Conservation (phyloP, 2,113 vertebrate genomes). For the Pelobates fuscus region DNA sequence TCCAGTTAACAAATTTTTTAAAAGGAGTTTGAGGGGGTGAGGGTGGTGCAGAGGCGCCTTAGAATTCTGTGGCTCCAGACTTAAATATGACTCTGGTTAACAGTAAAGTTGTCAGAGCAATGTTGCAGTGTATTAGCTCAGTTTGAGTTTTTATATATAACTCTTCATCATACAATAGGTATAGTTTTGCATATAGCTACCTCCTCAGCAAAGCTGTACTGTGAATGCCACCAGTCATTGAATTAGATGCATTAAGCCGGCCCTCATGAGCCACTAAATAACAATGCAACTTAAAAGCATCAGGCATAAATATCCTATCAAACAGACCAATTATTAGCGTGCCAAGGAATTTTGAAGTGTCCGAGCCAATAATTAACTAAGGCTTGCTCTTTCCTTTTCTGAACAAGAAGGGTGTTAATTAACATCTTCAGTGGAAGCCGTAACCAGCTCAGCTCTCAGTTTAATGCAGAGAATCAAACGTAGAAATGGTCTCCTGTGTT, state of each 20-base stretch:
- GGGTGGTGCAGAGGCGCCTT: too few species aligned
- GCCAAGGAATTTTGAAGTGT: constrained; percentile 45
- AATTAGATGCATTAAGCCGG: not conserved
- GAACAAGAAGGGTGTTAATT: constrained; percentile 32
- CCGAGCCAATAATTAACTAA: constrained; percentile 48
- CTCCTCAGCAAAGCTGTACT: not conserved
- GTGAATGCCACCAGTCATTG: not conserved
- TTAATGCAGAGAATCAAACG: constrained; percentile 41
- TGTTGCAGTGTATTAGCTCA: not conserved
- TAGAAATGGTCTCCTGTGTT: constrained; percentile 10
- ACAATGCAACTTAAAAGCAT: constrained; percentile 35
- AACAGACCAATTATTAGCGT: constrained; percentile 40
- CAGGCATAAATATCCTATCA: constrained; percentile 31
- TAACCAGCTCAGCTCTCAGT: constrained; percentile 33
- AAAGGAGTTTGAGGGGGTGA: too few species aligned
- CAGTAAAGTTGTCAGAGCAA: too few species aligned
- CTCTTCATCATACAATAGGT: not conserved
- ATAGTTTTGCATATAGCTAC: not conserved
- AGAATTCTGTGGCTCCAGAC: too few species aligned
- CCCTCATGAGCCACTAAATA: not conserved
- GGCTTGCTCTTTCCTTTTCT: constrained; percentile 44
- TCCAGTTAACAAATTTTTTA: too few species aligned
- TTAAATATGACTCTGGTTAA: too few species aligned
- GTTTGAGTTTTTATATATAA: not conserved
- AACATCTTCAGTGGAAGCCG: constrained; percentile 35